Conservation (phyloP, 2,797 vertebrate genomes). For the Xenentodon cancila region DNA sequence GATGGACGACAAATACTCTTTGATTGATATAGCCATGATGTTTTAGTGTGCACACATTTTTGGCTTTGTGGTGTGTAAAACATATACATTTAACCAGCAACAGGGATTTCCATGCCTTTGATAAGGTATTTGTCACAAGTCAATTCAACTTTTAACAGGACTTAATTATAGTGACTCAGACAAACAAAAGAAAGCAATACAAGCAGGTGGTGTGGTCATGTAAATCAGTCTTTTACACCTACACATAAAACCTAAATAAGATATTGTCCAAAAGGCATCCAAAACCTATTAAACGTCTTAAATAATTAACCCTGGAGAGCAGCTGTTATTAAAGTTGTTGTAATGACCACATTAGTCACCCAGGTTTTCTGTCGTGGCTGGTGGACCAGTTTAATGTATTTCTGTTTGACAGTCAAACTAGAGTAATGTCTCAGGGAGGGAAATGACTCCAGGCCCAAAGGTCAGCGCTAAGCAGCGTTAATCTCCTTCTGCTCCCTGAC, state of each 20-base stretch:
- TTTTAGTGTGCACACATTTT: too few relatives aligned
- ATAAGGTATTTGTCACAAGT: too few relatives aligned
- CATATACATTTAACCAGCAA: too few relatives aligned
- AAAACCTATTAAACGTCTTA: constrained; percentile 59
- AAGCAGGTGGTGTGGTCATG: too few relatives aligned
- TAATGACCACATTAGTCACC: constrained; percentile 73
- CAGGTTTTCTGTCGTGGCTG: constrained; percentile 33
- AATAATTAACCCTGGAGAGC: constrained; percentile 66
- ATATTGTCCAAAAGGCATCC: constrained; percentile 25
- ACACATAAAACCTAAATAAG: constrained; percentile 17
- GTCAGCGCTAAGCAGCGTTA: constrained; percentile 43
- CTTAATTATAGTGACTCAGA: too few relatives aligned
- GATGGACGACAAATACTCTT: too few relatives aligned
- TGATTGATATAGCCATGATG: too few relatives aligned
- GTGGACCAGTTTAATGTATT: constrained; percentile 22
- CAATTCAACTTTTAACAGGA: too few relatives aligned
- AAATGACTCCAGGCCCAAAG: constrained; percentile 44
- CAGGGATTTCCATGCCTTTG: too few relatives aligned
- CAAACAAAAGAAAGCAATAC: too few relatives aligned
- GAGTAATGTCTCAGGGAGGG: constrained; percentile 36
- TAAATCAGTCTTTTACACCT: not conserved
- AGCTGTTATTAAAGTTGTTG: constrained; percentile 54
- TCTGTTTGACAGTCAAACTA: constrained; percentile 38
- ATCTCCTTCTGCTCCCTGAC: constrained; percentile 32
- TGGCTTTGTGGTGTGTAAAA: too few relatives aligned